Evolutionary conservation across 2,113 vertebrate species (phyloP).

Genomic region (Periophthalmus modestus): DNA sequence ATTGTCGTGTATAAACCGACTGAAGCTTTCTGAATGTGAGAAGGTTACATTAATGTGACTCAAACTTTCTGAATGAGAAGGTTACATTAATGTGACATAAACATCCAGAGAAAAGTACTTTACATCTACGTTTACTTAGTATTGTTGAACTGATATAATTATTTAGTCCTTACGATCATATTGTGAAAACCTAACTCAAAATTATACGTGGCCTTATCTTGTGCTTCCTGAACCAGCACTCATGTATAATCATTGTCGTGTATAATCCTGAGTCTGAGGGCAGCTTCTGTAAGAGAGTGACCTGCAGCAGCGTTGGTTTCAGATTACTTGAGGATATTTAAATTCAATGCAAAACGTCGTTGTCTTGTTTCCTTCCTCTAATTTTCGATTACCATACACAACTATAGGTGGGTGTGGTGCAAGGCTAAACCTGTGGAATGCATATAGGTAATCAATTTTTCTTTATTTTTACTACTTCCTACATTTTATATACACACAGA

Average conservation of each 20-base stretch:
- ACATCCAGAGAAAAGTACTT: background rate
- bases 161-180: no score
- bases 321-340: constrained; percentile 18
- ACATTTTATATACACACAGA: no score
- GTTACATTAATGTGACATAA: background rate
- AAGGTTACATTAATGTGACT: no score
- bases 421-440: background rate
- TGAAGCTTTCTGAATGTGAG: no score
- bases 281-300: background rate
- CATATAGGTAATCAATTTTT: no score
- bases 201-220: no score
- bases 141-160: no score
- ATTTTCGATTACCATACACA: background rate
- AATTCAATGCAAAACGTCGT: constrained; percentile 31
- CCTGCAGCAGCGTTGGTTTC: constrained; percentile 7
- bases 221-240: no score
- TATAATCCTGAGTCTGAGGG: background rate
- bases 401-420: background rate
- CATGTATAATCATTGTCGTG: no score
- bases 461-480: no score
- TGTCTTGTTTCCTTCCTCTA: background rate
- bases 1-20: no score
- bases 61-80: background rate
- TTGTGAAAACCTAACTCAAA: no score
- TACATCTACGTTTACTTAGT: background rate